Evolutionary conservation across 2,797 vertebrate genomes (phyloP), one percentile per base, ranked within the genome.

Genomic region (Trichosurus vulpecula): DNA sequence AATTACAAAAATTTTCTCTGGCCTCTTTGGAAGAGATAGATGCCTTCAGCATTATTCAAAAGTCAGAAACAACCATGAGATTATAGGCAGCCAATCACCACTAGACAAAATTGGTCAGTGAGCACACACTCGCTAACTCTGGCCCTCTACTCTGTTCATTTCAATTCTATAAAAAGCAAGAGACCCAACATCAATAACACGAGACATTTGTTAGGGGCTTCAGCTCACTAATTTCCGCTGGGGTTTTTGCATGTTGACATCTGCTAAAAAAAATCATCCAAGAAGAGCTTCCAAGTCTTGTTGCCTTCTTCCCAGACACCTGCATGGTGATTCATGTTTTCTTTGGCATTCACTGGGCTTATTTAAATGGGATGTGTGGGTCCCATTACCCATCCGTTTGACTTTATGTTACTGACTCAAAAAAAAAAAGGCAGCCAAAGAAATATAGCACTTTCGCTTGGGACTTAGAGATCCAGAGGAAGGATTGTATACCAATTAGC

Each of bases 191-290:
- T 97, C 95, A 97, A 94, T 98, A 98, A 98, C 98, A 97, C 98
- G 95, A 94, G 98, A 98, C 97, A 97, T 98, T 96, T 98, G 97
- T 97, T 98, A 96, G 98, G 98, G 96, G 95, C 97, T 98, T 98
- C 98, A 96, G 94, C 98, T 96, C 98, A 97, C 94, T 94, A 94
- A 97, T 97, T 98, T 98, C 97, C 98, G 94, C 95, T 97, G 97
- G 97, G 93, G 47, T 94, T 92, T 98, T 98, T 98, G 97, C 98
- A 98, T 97, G 97, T 97, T 98, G 98, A 97, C 98, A 98, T 98
- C 98, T 98, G 98, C 98, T 97, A 92, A 97, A 87, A 58, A 61
- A 87, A 97, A 97, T 98, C 98, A 97, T 98, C 97, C 97, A 57
- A 97, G 96, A 98, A 95, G 97, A 98, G 97, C 97, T 98, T 94